Evolutionary conservation across 2,888 invertebrate species (phyloP), one percentile per base, ranked within the genome.

Genomic region (Gordius sp.): DNA sequence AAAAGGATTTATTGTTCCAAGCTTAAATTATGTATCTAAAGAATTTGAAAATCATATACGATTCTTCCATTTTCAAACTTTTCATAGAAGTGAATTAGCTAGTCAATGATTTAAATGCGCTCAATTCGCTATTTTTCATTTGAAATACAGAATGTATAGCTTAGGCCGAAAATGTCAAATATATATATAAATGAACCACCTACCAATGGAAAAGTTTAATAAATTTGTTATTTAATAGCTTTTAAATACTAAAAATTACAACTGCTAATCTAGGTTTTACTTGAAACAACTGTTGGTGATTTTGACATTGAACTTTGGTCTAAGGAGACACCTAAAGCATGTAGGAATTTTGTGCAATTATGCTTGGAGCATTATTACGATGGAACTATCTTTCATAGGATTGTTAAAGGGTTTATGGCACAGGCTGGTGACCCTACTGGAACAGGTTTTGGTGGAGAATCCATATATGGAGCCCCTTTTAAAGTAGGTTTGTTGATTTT

Each of bases 221-320:
- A 47, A 33, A 33, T 33, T 33, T 13, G 8, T 13, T 33, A 33
- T 33, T 33, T 33, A 8, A 33, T 33, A 13, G 8, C n/a, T 13
- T 33, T 47, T 47, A 18, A 20, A 18, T 20, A 20, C 8, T 47
- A 18, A 47, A 18, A 8, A 47, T 62, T 58, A n/a, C n/a, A n/a
- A n/a, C n/a, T n/a, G n/a, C n/a, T n/a, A n/a, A n/a, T 63, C 20
- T 64, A 89, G 87, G 83, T 97, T 33, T 71, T 89, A 2, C 66
- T 97, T 57, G 80, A 80, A 68, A 97, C 97, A 1, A 77, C 82
- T 41, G 82, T 81, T 0, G 97, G 97, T 2, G 91, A 97, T 64
- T 83, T 99, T 60, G 97, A 99, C 64, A 77, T 99, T 60, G 97
- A 99, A 69, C 71, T 97, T 66, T 97, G 93, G 93, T 78, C 87